Evolutionary conservation across 2,113 vertebrate species (phyloP).

Genomic region (Mola mola): DNA sequence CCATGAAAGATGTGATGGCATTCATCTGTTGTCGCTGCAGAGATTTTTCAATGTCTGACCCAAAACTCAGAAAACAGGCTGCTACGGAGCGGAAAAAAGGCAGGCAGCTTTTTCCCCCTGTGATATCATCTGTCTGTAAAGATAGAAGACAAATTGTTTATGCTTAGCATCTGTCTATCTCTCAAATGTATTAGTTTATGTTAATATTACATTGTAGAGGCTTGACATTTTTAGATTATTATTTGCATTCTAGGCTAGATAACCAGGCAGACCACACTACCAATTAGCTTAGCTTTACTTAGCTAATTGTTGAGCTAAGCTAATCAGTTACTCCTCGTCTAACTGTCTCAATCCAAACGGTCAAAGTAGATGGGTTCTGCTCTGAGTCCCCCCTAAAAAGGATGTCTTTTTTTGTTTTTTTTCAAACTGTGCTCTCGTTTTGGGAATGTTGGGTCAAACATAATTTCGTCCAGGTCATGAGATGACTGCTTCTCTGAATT

Average conservation of each 20-base stretch:
- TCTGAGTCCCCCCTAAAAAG: no score
- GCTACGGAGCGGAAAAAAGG: constrained; percentile 90
- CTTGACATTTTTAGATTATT: neutral
- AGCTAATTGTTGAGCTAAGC: neutral
- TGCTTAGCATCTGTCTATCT: neutral
- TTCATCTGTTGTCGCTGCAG: constrained; percentile 90
- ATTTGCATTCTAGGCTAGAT: neutral
- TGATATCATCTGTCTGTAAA: constrained; percentile 76
- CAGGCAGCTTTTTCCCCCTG: constrained; percentile 74
- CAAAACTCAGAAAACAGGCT: constrained; percentile 73
- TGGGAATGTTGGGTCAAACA: no score
- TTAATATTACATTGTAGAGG: neutral
- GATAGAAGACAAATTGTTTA: neutral
- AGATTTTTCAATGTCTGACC: neutral
- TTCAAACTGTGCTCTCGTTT: no score
- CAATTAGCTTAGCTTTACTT: neutral
- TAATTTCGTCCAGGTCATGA: no score
- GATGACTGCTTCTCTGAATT: no score
- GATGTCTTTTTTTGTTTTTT: no score
- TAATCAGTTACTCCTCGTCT: no score
- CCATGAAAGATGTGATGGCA: constrained; percentile 89
- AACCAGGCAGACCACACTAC: neutral
- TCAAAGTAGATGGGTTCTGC: no score
- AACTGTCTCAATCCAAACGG: neutral
- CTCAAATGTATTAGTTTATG: neutral